phyloP scores from a whole-genome alignment of 2,888 invertebrate genomes.

The Catocala sponsa region DNA sequence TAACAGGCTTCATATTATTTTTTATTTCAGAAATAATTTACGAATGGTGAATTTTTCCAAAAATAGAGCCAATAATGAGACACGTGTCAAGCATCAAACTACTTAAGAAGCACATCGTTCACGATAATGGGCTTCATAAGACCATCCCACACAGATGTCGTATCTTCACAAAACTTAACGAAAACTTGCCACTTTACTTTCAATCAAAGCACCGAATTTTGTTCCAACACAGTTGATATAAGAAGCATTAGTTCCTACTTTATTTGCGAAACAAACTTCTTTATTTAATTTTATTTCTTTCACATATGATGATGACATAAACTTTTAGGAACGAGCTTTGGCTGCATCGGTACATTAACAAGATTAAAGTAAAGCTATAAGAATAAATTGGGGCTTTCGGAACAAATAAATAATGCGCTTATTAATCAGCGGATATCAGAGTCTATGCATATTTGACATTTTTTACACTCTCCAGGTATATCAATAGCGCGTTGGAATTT shows the following conservation, averaged over 20 bases:
- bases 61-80: no score
- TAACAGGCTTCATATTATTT: no score
- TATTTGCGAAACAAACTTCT: constrained; percentile 25
- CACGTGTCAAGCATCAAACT: no score
- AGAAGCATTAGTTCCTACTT: constrained; percentile 22
- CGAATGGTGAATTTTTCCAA: no score
- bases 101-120: no score
- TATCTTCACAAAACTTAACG: constrained; percentile 2
- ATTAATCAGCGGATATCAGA: no score
- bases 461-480: no score
- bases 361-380: not conserved
- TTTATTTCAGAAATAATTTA: no score
- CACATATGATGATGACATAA: constrained; percentile 6
- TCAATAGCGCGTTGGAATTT: no score
- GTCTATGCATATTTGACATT: no score
- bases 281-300: constrained; percentile 30
- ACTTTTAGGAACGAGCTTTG: constrained; percentile 5
- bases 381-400: not conserved
- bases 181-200: constrained; percentile 26
- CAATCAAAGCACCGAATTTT: constrained; percentile 25
- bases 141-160: constrained; percentile 10
- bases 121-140: constrained; percentile 1
- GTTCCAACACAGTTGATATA: constrained; percentile 21
- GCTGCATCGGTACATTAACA: not conserved
- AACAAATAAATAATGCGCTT: no score